phyloP scores from a whole-genome alignment of 2,113 vertebrate species.

The Nibea albiflora region DNA sequence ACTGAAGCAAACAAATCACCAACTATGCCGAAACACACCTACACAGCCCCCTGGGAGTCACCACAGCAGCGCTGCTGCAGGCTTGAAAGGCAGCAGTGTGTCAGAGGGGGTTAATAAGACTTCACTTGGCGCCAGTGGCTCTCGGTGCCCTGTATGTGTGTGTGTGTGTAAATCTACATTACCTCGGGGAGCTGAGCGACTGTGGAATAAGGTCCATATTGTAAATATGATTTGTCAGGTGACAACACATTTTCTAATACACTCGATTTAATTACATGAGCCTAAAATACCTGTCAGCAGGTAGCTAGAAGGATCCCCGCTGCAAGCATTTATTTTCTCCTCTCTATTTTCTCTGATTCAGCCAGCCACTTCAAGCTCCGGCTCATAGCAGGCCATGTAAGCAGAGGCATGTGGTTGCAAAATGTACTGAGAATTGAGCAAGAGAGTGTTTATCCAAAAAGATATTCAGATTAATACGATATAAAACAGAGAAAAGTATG shows the following conservation, averaged over 20 bases:
- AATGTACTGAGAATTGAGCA: background rate
- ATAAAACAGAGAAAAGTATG: too few species aligned
- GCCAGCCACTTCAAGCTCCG: background rate
- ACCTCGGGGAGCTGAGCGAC: conserved; percentile 5
- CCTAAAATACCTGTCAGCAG: conserved; percentile 1
- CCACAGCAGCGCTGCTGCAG: conserved; percentile 27
- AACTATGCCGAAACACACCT: conserved; percentile 45
- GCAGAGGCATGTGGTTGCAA: background rate
- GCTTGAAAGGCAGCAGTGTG: conserved; percentile 74
- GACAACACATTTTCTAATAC: conserved; percentile 14
- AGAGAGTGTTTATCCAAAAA: background rate
- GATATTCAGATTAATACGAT: too few species aligned
- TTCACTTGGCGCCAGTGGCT: conserved; percentile 68
- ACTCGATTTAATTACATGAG: background rate
- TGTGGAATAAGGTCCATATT: conserved; percentile 6
- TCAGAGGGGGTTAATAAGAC: conserved; percentile 48
- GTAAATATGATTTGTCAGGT: conserved; percentile 22
- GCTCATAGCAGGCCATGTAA: background rate
- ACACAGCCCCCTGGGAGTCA: conserved; percentile 20
- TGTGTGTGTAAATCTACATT: conserved; percentile 1
- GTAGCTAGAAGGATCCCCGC: background rate
- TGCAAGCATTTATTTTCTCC: background rate
- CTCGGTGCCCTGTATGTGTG: conserved; percentile 4
- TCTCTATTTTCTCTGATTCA: background rate
- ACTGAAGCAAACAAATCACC: conserved; percentile 46